Conservation (phyloP, 2,888 invertebrate species). For the Brachylomia viminalis region DNA sequence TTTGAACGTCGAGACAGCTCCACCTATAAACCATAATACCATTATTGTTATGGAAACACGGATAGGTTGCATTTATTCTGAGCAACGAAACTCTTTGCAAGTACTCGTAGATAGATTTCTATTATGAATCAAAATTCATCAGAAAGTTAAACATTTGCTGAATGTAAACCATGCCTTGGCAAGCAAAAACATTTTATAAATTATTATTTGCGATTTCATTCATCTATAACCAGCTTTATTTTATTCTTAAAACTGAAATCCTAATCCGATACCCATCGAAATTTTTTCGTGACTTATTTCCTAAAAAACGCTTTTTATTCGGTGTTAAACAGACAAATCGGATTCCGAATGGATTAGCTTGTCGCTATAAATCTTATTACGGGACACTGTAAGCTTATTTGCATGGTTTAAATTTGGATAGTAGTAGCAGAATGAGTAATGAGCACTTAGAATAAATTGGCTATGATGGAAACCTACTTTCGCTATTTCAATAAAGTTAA, state of each 20-base stretch:
- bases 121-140: neutral
- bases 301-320: constrained; percentile 72
- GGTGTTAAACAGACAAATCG: constrained; percentile 78
- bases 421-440: constrained; percentile 58
- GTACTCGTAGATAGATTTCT: neutral
- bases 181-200: neutral
- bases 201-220: neutral
- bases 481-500: constrained; percentile 3
- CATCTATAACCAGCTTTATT: neutral
- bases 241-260: constrained; percentile 20
- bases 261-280: constrained; percentile 54
- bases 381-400: constrained; percentile 73
- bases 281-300: constrained; percentile 64
- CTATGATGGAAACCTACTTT: constrained; percentile 37
- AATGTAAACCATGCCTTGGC: neutral
- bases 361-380: constrained; percentile 80
- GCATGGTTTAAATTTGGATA: constrained; percentile 71
- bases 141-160: neutral
- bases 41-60: neutral
- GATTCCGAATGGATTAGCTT: constrained; percentile 78
- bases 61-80: neutral
- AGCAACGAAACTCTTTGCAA: neutral
- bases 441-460: constrained; percentile 65
- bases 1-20: neutral
- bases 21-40: neutral